phyloP scores from a whole-genome alignment of 2,797 vertebrate genomes.

The Benthosema pterotum region DNA sequence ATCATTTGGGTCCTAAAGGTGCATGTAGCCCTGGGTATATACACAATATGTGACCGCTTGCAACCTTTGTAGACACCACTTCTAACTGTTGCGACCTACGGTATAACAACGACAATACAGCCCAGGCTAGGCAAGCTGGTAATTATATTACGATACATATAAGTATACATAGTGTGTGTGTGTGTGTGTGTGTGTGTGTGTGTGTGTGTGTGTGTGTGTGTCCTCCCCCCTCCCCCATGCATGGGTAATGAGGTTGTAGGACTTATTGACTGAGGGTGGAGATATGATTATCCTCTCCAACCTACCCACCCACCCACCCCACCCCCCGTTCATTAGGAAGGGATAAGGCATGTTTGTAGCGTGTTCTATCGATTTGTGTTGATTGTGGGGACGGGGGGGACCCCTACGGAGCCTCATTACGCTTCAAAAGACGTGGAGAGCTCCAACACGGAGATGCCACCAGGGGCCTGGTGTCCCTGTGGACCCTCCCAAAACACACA shows the following conservation, averaged over 20 bases:
- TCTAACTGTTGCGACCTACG: too few relatives aligned
- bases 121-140: background rate
- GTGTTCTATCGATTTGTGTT: constrained; percentile 66
- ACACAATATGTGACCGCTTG: too few relatives aligned
- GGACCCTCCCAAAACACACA: too few relatives aligned
- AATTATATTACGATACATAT: too few relatives aligned
- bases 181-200: too few relatives aligned
- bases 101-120: too few relatives aligned
- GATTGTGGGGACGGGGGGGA: constrained; percentile 48
- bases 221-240: too few relatives aligned
- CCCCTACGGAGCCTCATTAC: constrained; percentile 43
- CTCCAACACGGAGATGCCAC: constrained; percentile 13
- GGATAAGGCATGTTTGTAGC: constrained; percentile 56
- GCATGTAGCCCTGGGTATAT: too few relatives aligned
- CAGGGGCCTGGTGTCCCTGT: constrained; percentile 19
- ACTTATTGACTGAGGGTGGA: constrained; percentile 68
- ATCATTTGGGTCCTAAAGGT: too few relatives aligned
- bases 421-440: constrained; percentile 47
- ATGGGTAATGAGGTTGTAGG: constrained; percentile 66
- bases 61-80: too few relatives aligned
- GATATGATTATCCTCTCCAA: constrained; percentile 69
- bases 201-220: too few relatives aligned
- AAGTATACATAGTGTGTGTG: too few relatives aligned
- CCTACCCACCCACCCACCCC: constrained; percentile 10
- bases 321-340: constrained; percentile 52